phyloP scores from a whole-genome alignment of 2,113 vertebrate species.

The Triplophysa rosa region DNA sequence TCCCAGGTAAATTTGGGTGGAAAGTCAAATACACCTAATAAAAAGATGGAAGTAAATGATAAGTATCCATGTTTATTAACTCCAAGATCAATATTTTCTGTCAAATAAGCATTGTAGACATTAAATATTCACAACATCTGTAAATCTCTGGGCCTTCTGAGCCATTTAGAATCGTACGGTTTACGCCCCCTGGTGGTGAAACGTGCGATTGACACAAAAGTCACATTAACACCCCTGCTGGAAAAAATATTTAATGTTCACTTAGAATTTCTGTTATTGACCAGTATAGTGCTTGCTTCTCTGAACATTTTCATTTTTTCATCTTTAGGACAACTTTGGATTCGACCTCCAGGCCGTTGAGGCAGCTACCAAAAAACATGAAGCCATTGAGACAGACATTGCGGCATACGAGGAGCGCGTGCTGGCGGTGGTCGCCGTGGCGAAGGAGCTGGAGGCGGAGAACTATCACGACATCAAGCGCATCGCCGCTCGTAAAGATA shows the following conservation, averaged over 20 bases:
- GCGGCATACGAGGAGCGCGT: conserved; percentile 92
- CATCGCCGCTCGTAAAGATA: conserved; percentile 87
- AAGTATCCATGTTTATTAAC: no score
- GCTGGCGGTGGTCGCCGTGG: conserved; percentile 89
- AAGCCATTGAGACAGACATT: conserved; percentile 96
- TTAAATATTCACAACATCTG: no score
- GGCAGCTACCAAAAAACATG: conserved; percentile 94
- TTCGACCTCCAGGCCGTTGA: conserved; percentile 97
- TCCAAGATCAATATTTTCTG: no score
- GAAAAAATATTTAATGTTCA: no score
- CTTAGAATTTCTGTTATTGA: no score
- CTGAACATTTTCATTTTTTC: no score
- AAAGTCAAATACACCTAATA: no score
- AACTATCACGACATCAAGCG: conserved; percentile 94
- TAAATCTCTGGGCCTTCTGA: no score
- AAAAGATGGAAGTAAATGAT: no score
- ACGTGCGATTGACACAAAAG: neutral
- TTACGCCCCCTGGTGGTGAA: conserved; percentile 28
- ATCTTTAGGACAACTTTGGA: conserved; percentile 91
- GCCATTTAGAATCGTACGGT: no score
- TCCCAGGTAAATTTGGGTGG: conserved; percentile 80
- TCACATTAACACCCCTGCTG: no score
- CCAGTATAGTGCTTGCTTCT: neutral
- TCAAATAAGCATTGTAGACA: no score
- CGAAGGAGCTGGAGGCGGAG: conserved; percentile 87